These are phyloP conservation scores for Hybognathus amarus DNA, from an alignment of 2,797 vertebrate genomes.

Conservation along the genomic window DNA sequence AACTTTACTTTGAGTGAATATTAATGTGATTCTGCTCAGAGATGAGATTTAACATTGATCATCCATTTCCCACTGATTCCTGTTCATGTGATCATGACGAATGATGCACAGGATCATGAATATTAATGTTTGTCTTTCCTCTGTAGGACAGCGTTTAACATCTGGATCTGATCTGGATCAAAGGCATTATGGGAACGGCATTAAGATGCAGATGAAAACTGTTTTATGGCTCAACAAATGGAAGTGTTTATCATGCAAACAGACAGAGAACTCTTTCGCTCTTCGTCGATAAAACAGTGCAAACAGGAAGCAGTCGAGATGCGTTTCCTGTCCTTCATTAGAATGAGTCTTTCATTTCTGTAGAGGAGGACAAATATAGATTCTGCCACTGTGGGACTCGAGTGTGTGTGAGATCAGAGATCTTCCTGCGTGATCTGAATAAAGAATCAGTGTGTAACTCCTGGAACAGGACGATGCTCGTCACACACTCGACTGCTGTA, in stretches of 20 bases:
- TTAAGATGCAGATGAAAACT: not conserved
- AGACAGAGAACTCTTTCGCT: conserved; percentile 26
- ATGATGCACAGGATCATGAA: not conserved
- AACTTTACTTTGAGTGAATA: not conserved
- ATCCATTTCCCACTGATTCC: not conserved
- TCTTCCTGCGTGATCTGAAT: not conserved
- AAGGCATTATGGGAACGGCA: not conserved
- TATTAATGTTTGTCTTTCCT: not conserved
- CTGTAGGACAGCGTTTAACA: not conserved
- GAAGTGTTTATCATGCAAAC: not conserved
- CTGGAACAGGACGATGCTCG: not conserved
- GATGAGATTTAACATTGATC: not conserved
- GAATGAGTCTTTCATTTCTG: conserved; percentile 50
- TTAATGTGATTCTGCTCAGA: not conserved
- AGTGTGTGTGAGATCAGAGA: not conserved
- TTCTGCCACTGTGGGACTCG: not conserved
- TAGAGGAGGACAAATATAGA: conserved; percentile 54
- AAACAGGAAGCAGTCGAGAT: conserved; percentile 54
- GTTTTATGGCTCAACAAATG: not conserved
- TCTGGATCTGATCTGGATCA: not conserved
- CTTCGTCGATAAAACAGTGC: conserved; percentile 53
- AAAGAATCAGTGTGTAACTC: not conserved
- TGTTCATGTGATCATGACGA: not conserved
- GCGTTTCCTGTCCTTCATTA: conserved; percentile 48
- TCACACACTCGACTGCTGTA: not conserved